Conservation (phyloP, 2,888 invertebrate genomes). For the Oxyteleia sp. region DNA sequence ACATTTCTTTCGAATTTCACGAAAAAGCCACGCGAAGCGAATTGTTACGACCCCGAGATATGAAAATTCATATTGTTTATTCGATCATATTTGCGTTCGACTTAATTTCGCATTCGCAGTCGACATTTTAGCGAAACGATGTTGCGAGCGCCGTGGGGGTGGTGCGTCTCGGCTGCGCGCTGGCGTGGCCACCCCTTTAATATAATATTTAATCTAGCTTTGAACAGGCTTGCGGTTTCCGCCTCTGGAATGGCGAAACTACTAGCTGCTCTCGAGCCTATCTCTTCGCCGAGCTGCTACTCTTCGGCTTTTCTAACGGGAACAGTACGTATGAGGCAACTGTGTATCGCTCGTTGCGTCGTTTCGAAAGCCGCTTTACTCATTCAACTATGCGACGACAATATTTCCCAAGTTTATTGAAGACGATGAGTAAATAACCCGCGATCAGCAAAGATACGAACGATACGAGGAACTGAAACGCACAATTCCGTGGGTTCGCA, state of each 20-base stretch:
- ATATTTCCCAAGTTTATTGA: slow-evolving; percentile 72
- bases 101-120: slow-evolving; percentile 63
- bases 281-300: slow-evolving; percentile 73
- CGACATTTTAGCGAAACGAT: slow-evolving; percentile 66
- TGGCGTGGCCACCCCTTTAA: slow-evolving; percentile 87
- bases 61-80: slow-evolving; percentile 39
- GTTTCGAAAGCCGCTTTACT: slow-evolving; percentile 72
- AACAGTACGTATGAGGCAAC: slow-evolving; percentile 59
- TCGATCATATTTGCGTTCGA: slow-evolving; percentile 50
- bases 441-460: slow-evolving; percentile 51
- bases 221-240: slow-evolving; percentile 88
- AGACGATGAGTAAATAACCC: slow-evolving; percentile 63
- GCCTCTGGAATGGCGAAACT: slow-evolving; percentile 84
- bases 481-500: neutral
- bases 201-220: slow-evolving; percentile 88
- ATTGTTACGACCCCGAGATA: slow-evolving; percentile 1
- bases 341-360: slow-evolving; percentile 64
- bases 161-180: slow-evolving; percentile 79
- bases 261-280: slow-evolving; percentile 80
- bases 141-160: slow-evolving; percentile 31
- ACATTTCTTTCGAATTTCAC: too few species aligned
- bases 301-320: slow-evolving; percentile 71
- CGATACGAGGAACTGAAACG: neutral
- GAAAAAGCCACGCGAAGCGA: neutral
- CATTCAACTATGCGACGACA: slow-evolving; percentile 71